Base-by-base conservation (phyloP, 1,140 invertebrate species). In the Drosophila pallidifrons region DNA sequence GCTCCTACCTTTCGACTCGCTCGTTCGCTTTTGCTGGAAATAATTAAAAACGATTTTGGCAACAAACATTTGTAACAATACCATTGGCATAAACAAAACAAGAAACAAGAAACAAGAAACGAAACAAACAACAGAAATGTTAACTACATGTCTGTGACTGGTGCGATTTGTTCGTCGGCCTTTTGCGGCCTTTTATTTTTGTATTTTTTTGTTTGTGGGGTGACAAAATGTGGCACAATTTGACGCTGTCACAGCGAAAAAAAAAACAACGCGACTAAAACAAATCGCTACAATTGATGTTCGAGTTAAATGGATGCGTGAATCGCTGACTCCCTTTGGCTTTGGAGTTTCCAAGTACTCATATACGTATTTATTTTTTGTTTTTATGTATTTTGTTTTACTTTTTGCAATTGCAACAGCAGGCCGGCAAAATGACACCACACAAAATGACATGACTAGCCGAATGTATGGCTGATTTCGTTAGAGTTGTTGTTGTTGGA, bases 151-250 rank as follows among this genome's bases (percentile, higher is more conserved):
- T 74, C 45, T 38, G 63, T 46, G 11, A 64, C 32, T 60, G 60
- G 7, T 15, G 20, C 20, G n/a, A 15, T 15, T 20, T 38, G 35
- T 38, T 15, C 30, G 45, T 54, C 61, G 49, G 30, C 54, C 52
- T 20, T 58, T 73, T 66, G 52, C 43, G 43, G 51, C 58, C 69
- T 70, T 47, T 76, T 82, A 25, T 25, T 25, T 16, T 3, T 25
- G 20, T 25, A 25, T 25, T 25, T 25, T 25, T 25, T 25, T 25
- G 20, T 25, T 25, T 25, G 20, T 68, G 69, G 28, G 25, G 77
- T 83, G 83, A 89, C 83, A 89, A 83, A 64, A 81, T 89, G 80
- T 88, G 85, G 74, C 85, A 88, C 77, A 83, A 88, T 88, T 88
- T 78, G 63, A 67, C 67, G 81, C 77, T 89, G 81, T 78, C 85